Percentiles rank a stretch among this genome's conserved stretches.
These are phyloP conservation scores for Dryas iulia DNA, from an alignment of 1,140 invertebrate genomes.

Conservation along the genomic window DNA sequence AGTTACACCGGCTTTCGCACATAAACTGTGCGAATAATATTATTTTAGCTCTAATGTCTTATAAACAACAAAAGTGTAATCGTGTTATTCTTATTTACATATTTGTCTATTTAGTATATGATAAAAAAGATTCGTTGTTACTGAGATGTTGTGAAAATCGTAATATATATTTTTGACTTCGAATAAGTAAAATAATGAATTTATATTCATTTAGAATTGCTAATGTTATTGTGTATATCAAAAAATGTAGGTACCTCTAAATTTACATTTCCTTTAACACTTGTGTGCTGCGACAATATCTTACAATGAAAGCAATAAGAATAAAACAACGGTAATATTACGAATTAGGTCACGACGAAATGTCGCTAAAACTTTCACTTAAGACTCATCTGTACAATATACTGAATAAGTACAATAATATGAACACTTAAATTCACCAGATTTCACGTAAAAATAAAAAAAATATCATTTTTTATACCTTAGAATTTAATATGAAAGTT, in stretches of 20 bases:
- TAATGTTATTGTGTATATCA: too few relatives aligned
- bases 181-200: background rate
- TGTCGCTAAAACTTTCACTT: slow-evolving; percentile 15
- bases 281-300: background rate
- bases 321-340: slow-evolving; percentile 5
- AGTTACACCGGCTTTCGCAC: slow-evolving; percentile 5
- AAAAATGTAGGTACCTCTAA: background rate
- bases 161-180: background rate
- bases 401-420: background rate
- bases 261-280: background rate
- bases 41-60: background rate
- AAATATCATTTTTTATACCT: background rate
- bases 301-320: background rate
- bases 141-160: too few relatives aligned
- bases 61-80: background rate
- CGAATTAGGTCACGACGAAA: slow-evolving; percentile 5
- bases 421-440: background rate
- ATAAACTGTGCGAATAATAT: background rate
- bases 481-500: background rate
- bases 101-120: background rate
- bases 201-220: too few relatives aligned
- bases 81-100: background rate
- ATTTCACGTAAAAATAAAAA: slow-evolving; percentile 2
- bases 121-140: background rate
- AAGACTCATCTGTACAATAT: slow-evolving; percentile 3